A percentile compares a stretch with the other conserved stretches of the same genome.
These are phyloP conservation scores for Pyrgus malvae DNA, from an alignment of 2,888 invertebrate species.

Conservation along the genomic window DNA sequence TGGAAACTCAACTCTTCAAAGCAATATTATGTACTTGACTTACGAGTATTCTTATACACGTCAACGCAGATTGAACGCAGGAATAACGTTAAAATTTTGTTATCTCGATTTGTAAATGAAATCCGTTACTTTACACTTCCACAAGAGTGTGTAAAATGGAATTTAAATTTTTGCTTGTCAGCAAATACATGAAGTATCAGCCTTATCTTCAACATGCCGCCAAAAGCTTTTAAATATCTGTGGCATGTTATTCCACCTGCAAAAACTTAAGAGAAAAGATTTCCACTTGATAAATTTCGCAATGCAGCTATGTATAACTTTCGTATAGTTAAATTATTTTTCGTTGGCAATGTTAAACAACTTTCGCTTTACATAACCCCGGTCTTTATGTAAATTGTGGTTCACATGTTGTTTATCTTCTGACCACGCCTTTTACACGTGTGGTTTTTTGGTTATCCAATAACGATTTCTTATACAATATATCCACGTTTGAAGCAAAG, in stretches of 20 bases:
- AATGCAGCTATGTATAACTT: slow-evolving; percentile 26
- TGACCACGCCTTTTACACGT: slow-evolving; percentile 12
- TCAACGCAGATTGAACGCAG: no score
- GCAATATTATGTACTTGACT: no score
- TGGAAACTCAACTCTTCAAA: no score
- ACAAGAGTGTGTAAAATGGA: no score
- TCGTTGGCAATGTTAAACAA: slow-evolving; percentile 26
- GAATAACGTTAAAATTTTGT: no score
- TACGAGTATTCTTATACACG: no score
- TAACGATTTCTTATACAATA: no score
- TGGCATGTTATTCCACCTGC: slow-evolving; percentile 4
- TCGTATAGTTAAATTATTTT: slow-evolving; percentile 29
- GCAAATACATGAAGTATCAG: not conserved
- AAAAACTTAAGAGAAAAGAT: slow-evolving; percentile 8
- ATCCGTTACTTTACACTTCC: no score
- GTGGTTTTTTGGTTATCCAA: not conserved
- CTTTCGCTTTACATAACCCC: slow-evolving; percentile 34
- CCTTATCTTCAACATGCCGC: not conserved
- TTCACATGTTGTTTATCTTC: slow-evolving; percentile 12
- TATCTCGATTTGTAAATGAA: no score
- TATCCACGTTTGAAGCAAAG: no score
- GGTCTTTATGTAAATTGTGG: slow-evolving; percentile 31
- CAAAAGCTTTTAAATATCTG: slow-evolving; percentile 5
- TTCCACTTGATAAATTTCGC: slow-evolving; percentile 26
- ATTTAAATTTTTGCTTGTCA: no score